These are phyloP conservation scores for Balaenoptera acutorostrata DNA, from an alignment of 2,113 vertebrate genomes.

Conservation along the genomic window DNA sequence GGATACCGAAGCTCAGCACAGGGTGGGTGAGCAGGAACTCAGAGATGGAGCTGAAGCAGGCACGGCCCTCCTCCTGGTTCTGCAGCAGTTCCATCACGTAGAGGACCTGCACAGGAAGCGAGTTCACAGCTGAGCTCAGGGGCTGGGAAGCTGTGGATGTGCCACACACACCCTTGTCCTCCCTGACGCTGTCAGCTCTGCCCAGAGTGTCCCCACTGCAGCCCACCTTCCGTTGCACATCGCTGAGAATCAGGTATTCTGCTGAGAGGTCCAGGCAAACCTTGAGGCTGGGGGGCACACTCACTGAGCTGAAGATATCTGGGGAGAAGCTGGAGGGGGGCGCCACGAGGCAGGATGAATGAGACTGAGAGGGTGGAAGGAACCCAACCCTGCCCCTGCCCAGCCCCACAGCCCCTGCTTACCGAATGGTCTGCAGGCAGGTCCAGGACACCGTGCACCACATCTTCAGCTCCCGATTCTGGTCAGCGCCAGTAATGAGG, in stretches of 20 bases:
- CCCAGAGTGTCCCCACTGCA: too few species aligned
- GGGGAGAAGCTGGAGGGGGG: constrained; percentile 88
- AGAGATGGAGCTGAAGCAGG: constrained; percentile 95
- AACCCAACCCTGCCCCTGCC: neutral
- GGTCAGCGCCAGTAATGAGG: constrained; percentile 96
- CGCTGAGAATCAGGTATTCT: constrained; percentile 94
- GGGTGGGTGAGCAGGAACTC: constrained; percentile 99
- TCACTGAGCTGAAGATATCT: constrained; percentile 90
- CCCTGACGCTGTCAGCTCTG: neutral
- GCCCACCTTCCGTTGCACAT: constrained; percentile 95
- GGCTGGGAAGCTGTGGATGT: neutral
- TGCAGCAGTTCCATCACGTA: constrained; percentile 98
- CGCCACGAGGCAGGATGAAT: neutral
- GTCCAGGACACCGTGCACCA: constrained; percentile 99
- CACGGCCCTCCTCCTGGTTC: constrained; percentile 93
- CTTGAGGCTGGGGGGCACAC: constrained; percentile 91
- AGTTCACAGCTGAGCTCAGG: neutral
- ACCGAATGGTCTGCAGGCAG: constrained; percentile 96
- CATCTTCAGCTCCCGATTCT: constrained; percentile 97
- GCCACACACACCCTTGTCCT: neutral
- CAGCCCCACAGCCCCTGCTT: neutral
- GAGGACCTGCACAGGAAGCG: constrained; percentile 84
- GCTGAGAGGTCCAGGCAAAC: constrained; percentile 95
- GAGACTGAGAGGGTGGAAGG: neutral
- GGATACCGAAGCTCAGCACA: constrained; percentile 95